Conservation (phyloP, 1,140 invertebrate species). For the Contarinia nasturtii region DNA sequence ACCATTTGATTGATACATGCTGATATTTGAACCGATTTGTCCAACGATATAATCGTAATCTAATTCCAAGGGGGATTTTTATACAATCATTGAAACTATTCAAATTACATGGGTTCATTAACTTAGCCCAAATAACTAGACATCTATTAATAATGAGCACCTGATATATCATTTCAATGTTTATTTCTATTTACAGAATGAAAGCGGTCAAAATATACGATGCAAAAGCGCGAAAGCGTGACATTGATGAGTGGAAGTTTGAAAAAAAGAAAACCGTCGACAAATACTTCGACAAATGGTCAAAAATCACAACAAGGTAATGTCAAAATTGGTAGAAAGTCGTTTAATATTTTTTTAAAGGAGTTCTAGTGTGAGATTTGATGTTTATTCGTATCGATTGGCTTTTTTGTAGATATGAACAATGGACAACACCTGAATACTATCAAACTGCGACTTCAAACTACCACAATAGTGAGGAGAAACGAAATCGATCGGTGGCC, state of each 20-base stretch:
- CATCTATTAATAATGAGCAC: no score
- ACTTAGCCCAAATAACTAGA: no score
- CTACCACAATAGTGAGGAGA: constrained; percentile 18
- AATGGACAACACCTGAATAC: constrained; percentile 29
- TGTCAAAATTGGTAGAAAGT: not conserved
- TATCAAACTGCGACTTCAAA: constrained; percentile 24
- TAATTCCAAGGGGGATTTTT: no score
- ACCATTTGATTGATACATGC: no score
- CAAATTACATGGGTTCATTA: no score
- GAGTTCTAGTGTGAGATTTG: no score
- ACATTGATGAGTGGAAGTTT: constrained; percentile 14
- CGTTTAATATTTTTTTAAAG: not conserved
- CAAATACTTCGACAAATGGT: constrained; percentile 21
- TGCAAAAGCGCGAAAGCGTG: constrained; percentile 13
- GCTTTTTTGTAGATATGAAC: constrained; percentile 11
- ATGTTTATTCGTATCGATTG: not conserved
- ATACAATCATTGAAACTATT: no score
- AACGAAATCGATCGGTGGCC: constrained; percentile 24
- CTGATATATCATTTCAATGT: no score
- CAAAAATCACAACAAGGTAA: constrained; percentile 17
- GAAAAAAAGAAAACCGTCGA: constrained; percentile 16
- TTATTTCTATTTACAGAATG: not conserved
- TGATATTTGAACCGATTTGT: no score
- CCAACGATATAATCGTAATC: no score
- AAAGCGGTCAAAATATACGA: constrained; percentile 13